Evolutionary conservation across 2,113 vertebrate species (phyloP).

Genomic region (Apeltes quadracus): DNA sequence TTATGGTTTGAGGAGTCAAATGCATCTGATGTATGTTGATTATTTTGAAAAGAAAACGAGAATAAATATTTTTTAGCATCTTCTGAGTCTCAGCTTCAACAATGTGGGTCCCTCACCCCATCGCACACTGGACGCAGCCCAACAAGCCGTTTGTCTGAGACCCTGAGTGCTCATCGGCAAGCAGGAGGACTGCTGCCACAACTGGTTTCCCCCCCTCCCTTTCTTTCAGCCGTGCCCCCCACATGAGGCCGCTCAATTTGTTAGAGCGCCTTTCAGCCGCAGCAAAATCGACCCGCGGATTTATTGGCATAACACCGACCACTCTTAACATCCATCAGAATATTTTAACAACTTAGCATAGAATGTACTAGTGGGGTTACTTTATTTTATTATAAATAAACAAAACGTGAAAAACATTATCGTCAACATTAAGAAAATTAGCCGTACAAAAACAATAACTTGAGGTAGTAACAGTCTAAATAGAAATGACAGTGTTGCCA

Average conservation of each 20-base stretch:
- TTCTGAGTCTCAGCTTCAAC: slow-evolving; percentile 27
- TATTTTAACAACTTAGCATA: not conserved
- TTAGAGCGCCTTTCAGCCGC: slow-evolving; percentile 4
- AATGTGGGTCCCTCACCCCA: not conserved
- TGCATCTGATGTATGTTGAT: slow-evolving; percentile 72
- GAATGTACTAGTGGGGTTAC: not conserved
- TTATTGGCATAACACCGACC: not conserved
- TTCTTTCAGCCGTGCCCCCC: not conserved
- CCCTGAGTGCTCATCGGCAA: slow-evolving; percentile 16
- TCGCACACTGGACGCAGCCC: slow-evolving; percentile 22
- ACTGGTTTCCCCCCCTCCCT: not conserved
- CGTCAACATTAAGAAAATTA: not conserved
- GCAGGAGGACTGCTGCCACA: not conserved
- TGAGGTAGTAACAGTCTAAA: slow-evolving; percentile 36
- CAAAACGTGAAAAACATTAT: not conserved
- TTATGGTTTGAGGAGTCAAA: slow-evolving; percentile 60
- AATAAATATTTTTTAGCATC: slow-evolving; percentile 83
- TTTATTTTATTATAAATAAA: slow-evolving; percentile 20
- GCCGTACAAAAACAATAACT: not conserved
- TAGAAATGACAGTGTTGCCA: slow-evolving; percentile 11
- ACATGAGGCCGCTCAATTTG: slow-evolving; percentile 20
- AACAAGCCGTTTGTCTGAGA: slow-evolving; percentile 14
- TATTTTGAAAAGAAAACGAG: slow-evolving; percentile 65
- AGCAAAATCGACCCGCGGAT: not conserved
- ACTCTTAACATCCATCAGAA: not conserved